These are phyloP conservation scores for Apostichopus parvimensis DNA, from an alignment of 35 echinoderm and acorn worm species.

Conservation along the genomic window DNA sequence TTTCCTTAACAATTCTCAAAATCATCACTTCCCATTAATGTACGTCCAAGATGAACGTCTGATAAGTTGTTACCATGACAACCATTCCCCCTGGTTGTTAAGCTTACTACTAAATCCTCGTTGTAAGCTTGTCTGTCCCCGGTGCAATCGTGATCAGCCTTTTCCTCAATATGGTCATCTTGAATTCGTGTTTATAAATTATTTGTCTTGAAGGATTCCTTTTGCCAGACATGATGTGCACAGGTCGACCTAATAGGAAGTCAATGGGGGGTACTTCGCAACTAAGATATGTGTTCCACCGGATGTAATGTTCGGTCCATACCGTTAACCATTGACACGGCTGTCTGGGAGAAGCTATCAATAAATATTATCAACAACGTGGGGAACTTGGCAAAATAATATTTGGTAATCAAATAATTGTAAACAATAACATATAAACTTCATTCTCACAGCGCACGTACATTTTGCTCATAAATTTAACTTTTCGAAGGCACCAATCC, in stretches of 20 bases:
- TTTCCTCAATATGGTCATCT: slow-evolving; percentile 21
- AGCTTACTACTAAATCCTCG: neutral
- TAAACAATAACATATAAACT: no score
- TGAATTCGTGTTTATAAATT: slow-evolving; percentile 40
- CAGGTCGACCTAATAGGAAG: slow-evolving; percentile 31
- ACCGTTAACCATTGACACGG: slow-evolving; percentile 33
- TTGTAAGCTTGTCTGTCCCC: neutral
- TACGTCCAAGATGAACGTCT: neutral
- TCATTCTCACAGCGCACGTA: no score
- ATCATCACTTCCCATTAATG: neutral
- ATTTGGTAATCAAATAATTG: no score
- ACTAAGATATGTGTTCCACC: slow-evolving; percentile 1
- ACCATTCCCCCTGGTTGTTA: neutral
- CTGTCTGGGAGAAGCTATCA: slow-evolving; percentile 2
- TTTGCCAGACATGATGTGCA: slow-evolving; percentile 13
- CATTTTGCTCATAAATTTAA: no score
- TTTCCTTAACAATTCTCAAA: neutral
- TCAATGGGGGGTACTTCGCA: slow-evolving; percentile 5
- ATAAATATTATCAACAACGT: neutral
- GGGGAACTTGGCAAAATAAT: no score
- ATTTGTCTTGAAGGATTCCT: slow-evolving; percentile 15
- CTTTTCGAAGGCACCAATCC: no score
- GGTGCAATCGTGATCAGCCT: neutral
- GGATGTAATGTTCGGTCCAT: slow-evolving; percentile 29
- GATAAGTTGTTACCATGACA: neutral